Percentiles rank a stretch among this genome's conserved stretches.
phyloP scores from a whole-genome alignment of 1,140 invertebrate genomes.

The Rhopalosiphum maidis region DNA sequence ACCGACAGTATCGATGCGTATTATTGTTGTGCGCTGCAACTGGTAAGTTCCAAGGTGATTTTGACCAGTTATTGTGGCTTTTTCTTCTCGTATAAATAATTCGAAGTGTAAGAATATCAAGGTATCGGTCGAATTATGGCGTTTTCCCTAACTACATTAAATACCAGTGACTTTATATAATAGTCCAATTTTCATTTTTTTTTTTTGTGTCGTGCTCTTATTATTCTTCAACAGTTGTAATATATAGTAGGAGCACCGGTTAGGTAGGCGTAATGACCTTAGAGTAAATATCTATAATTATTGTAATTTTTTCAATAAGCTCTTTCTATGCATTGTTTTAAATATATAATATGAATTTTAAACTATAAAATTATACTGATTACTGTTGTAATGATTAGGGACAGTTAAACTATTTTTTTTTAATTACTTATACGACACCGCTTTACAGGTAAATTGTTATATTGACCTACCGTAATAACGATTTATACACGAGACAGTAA shows the following conservation, averaged over 20 bases:
- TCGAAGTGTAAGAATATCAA: neutral
- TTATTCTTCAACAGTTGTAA: neutral
- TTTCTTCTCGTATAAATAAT: slow-evolving; percentile 24
- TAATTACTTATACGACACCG: neutral
- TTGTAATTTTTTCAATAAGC: neutral
- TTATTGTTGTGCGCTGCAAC: neutral
- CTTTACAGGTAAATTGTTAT: neutral
- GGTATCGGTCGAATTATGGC: neutral
- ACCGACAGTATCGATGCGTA: neutral
- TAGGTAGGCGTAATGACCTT: neutral
- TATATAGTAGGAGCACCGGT: neutral
- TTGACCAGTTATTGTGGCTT: slow-evolving; percentile 7
- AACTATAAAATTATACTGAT: neutral
- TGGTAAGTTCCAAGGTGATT: slow-evolving; percentile 13
- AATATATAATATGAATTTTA: neutral
- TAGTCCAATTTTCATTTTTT: slow-evolving; percentile 3
- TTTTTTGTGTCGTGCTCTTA: neutral
- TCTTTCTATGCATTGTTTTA: neutral
- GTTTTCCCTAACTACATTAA: neutral
- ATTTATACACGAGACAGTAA: neutral
- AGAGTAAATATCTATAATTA: neutral
- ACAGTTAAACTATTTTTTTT: neutral
- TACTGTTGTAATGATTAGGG: neutral
- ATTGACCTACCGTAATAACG: slow-evolving; percentile 4
- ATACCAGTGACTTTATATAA: neutral